Percentiles rank a stretch among this genome's conserved stretches.
Conservation (phyloP, 1,140 invertebrate genomes). For the Nylanderia fulva region DNA sequence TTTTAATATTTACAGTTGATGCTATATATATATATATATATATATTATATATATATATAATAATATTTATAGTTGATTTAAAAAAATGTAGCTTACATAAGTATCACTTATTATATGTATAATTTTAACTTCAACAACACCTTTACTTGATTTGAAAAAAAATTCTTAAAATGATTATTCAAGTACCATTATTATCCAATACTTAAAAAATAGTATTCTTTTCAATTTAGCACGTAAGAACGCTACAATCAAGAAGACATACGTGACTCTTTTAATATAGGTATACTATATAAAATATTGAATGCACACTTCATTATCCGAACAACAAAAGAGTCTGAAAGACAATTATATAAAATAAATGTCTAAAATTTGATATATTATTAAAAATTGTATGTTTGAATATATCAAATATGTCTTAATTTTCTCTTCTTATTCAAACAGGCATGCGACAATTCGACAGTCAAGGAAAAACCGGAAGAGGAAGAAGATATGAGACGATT, state of each 20-base stretch:
- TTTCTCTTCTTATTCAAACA: neutral
- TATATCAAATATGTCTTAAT: neutral
- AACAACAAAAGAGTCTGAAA: neutral
- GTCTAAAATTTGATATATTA: neutral
- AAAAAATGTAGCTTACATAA: too few relatives aligned
- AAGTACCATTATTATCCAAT: neutral
- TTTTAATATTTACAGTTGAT: too few relatives aligned
- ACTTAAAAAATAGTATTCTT: neutral
- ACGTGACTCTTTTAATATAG: neutral
- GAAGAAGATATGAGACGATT: conserved; percentile 84
- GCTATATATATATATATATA: too few relatives aligned
- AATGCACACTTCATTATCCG: neutral
- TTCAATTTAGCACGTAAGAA: neutral
- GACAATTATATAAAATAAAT: neutral
- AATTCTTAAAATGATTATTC: neutral
- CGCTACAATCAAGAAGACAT: neutral
- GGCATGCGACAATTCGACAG: conserved; percentile 73
- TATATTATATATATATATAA: too few relatives aligned
- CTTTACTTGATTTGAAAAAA: neutral
- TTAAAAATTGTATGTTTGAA: neutral
- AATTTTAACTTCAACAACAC: neutral
- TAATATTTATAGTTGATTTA: too few relatives aligned
- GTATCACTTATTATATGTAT: too few relatives aligned
- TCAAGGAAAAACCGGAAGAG: conserved; percentile 77
- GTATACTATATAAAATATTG: neutral